A percentile compares a stretch with the other conserved stretches of the same genome.
phyloP scores from a whole-genome alignment of 2,888 invertebrate species.

The Synanthedon formicaeformis region DNA sequence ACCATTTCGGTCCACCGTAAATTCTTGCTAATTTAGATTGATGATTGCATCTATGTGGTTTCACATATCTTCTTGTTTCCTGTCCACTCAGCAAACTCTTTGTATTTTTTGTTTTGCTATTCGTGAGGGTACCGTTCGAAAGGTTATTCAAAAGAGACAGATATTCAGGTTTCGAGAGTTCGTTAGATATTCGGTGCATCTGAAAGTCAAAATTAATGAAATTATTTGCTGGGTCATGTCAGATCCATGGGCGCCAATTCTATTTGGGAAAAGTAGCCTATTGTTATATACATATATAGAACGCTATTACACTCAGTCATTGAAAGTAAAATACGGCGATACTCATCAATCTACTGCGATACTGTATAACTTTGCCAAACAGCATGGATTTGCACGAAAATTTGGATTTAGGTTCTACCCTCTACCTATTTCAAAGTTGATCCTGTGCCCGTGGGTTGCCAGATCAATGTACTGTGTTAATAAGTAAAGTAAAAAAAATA shows the following conservation, averaged over 20 bases:
- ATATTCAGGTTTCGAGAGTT: slow-evolving; percentile 53
- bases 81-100: slow-evolving; percentile 44
- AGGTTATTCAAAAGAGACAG: slow-evolving; percentile 43
- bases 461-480: not conserved
- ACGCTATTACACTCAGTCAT: no score
- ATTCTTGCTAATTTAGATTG: slow-evolving; percentile 45
- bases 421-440: no score
- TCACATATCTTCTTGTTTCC: slow-evolving; percentile 53
- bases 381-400: no score
- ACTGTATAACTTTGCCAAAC: no score
- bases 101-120: slow-evolving; percentile 29
- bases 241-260: no score
- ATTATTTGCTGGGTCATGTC: no score
- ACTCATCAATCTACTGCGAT: no score
- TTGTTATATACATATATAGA: no score
- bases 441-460: no score
- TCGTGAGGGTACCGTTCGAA: slow-evolving; percentile 34
- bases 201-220: slow-evolving; percentile 21
- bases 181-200: slow-evolving; percentile 49
- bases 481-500: slow-evolving; percentile 5
- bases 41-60: slow-evolving; percentile 59
- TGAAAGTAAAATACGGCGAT: no score
- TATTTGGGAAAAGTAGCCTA: no score
- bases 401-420: no score
- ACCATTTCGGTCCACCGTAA: slow-evolving; percentile 54